phyloP scores from a whole-genome alignment of 2,113 vertebrate genomes.

The Pygoscelis adeliae region DNA sequence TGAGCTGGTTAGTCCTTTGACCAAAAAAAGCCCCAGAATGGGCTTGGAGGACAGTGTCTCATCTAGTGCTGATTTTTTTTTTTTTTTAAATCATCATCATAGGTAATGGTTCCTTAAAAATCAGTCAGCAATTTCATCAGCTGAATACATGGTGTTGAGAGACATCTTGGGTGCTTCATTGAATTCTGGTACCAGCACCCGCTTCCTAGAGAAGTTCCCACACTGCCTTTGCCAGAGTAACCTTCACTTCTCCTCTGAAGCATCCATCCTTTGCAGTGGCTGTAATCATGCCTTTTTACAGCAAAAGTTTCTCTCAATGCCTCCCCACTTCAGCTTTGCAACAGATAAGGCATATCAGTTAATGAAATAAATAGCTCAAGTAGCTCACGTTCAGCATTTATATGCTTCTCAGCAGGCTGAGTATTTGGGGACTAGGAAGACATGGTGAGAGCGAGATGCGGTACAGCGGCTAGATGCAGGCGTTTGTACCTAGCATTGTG shows the following conservation, averaged over 20 bases:
- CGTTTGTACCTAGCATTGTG: background rate
- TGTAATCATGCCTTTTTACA: background rate
- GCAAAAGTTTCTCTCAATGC: background rate
- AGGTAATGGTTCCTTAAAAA: background rate
- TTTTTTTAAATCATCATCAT: background rate
- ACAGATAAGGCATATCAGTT: background rate
- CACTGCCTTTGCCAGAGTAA: background rate
- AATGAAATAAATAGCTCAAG: background rate
- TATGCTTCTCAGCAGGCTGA: background rate
- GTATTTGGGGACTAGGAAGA: background rate
- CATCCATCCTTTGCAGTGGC: background rate
- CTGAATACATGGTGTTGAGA: background rate
- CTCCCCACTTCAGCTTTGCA: background rate
- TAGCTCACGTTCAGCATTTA: background rate
- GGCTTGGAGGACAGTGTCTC: background rate
- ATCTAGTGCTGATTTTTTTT: background rate
- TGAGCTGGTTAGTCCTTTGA: background rate
- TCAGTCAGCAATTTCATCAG: background rate
- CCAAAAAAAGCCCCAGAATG: background rate
- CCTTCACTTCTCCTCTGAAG: background rate
- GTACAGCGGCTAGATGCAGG: background rate
- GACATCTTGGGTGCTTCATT: background rate
- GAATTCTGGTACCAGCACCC: background rate
- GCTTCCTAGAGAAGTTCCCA: background rate
- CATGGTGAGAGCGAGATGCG: background rate